Percentiles rank a stretch among this genome's conserved stretches.
Evolutionary conservation across 2,797 vertebrate genomes (phyloP).

Genomic region (Gouania willdenowi): DNA sequence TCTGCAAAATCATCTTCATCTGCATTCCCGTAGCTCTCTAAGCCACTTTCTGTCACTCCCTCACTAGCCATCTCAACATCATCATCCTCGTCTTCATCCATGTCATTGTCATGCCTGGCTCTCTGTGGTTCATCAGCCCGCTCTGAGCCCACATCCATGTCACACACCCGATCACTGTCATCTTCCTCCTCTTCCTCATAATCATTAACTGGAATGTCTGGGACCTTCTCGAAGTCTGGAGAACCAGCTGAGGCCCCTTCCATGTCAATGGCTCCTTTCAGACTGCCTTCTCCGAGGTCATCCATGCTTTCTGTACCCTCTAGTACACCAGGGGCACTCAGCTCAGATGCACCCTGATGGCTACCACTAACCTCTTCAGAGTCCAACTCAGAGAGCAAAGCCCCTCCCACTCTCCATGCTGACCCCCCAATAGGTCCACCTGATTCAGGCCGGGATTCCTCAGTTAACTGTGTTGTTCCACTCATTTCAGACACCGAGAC

Average conservation of each 20-base stretch:
- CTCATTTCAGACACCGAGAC: conserved; percentile 81
- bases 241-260: conserved; percentile 76
- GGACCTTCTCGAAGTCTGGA: conserved; percentile 75
- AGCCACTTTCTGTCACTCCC: conserved; percentile 71
- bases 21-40: conserved; percentile 75
- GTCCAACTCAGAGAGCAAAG: conserved; percentile 72
- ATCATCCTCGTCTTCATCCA: conserved; percentile 66
- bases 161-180: conserved; percentile 63
- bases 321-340: conserved; percentile 76
- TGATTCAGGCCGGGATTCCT: conserved; percentile 75
- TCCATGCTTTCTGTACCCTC: conserved; percentile 80
- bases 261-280: conserved; percentile 76
- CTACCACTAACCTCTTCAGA: conserved; percentile 80
- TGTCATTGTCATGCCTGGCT: conserved; percentile 61
- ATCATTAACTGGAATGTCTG: conserved; percentile 73
- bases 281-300: conserved; percentile 76
- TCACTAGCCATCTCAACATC: conserved; percentile 79
- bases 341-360: conserved; percentile 76
- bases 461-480: conserved; percentile 75
- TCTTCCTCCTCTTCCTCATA: conserved; percentile 61
- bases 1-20: conserved; percentile 76
- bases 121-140: conserved; percentile 58
- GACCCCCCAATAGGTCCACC: conserved; percentile 62
- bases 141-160: conserved; percentile 80
- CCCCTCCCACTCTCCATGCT: conserved; percentile 62